A percentile compares a stretch with the other conserved stretches of the same genome.
Evolutionary conservation across 2,113 vertebrate species (phyloP).

Genomic region (Atrichornis clamosus): DNA sequence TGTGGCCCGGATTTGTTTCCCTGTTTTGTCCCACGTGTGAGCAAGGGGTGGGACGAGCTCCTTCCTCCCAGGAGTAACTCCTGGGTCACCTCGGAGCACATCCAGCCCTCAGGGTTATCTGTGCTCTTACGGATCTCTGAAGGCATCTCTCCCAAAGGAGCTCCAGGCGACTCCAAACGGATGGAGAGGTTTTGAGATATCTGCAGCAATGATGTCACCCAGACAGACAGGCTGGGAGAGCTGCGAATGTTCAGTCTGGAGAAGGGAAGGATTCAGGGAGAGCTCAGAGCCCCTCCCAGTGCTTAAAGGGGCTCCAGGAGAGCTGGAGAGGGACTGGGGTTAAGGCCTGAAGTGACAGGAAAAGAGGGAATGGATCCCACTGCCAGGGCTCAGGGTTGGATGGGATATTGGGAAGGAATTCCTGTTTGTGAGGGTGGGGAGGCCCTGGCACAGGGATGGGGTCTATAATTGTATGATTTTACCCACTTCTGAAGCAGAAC

Average conservation of each 20-base stretch:
- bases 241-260: not conserved
- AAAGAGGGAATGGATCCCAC: not conserved
- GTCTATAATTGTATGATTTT: not conserved
- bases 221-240: not conserved
- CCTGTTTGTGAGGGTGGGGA: not conserved
- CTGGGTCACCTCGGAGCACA: not conserved
- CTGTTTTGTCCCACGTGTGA: not conserved
- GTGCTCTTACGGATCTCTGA: not conserved
- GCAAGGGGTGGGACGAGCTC: not conserved
- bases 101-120: not conserved
- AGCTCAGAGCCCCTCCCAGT: not conserved
- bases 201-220: not conserved
- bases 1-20: not conserved
- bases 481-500: not conserved
- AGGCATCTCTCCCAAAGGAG: not conserved
- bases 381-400: too few species aligned
- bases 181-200: not conserved
- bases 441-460: not conserved
- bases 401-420: not conserved
- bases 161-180: rapidly evolving
- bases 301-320: not conserved
- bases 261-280: too few species aligned
- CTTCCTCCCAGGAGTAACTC: not conserved
- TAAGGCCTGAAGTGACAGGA: not conserved
- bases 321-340: not conserved